Percentiles rank a stretch among this genome's conserved stretches.
phyloP scores from a whole-genome alignment of 2,888 invertebrate genomes.

The Ectemnius lituratus region DNA sequence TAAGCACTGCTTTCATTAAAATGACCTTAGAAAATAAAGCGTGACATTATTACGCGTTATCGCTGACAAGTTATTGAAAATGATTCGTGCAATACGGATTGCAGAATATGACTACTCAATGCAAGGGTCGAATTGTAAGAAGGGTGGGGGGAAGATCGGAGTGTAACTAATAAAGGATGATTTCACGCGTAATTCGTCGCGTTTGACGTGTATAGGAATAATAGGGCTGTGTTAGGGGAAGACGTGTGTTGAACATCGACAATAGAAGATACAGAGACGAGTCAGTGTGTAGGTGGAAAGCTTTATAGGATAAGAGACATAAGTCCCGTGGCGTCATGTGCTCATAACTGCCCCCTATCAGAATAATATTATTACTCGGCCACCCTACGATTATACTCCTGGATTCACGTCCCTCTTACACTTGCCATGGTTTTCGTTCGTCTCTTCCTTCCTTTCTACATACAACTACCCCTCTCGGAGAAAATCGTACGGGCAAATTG shows the following conservation, averaged over 20 bases:
- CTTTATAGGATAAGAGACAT: conserved; percentile 73
- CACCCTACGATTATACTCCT: conserved; percentile 50
- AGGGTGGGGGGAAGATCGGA: conserved; percentile 21
- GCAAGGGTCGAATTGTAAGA: conserved; percentile 40
- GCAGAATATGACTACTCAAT: conserved; percentile 54
- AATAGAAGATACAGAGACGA: conserved; percentile 52
- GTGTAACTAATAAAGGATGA: conserved; percentile 73
- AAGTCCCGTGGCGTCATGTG: conserved; percentile 74
- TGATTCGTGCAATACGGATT: conserved; percentile 28
- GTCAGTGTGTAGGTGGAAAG: conserved; percentile 31
- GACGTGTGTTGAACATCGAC: conserved; percentile 38
- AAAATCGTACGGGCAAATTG: conserved; percentile 40
- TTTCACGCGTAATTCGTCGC: conserved; percentile 73
- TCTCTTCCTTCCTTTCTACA: conserved; percentile 2
- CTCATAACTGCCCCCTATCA: conserved; percentile 73
- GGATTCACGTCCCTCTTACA: conserved; percentile 29
- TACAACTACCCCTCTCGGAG: no score
- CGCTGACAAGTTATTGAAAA: neutral
- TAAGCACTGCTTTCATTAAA: neutral
- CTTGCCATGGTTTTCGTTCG: conserved; percentile 10
- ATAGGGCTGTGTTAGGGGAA: conserved; percentile 40
- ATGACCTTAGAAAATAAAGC: neutral
- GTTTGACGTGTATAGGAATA: conserved; percentile 61
- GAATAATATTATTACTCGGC: conserved; percentile 74
- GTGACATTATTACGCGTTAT: no score